These are phyloP conservation scores for Archocentrus centrarchus DNA, from an alignment of 2,113 vertebrate genomes.

Conservation along the genomic window DNA sequence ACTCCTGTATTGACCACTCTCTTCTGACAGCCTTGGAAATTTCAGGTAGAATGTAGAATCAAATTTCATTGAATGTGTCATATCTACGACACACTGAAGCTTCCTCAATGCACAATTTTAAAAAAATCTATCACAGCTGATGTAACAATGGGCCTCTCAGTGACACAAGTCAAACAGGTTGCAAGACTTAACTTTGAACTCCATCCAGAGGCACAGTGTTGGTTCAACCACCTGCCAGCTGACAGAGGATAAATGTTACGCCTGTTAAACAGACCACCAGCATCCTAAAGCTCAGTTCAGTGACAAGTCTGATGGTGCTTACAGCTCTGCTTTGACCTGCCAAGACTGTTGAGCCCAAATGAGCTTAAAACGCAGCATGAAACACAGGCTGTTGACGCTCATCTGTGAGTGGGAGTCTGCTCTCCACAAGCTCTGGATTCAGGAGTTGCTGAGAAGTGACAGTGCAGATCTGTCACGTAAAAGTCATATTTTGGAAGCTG, in stretches of 20 bases:
- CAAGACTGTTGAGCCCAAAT: slow-evolving; percentile 62
- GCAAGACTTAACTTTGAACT: slow-evolving; percentile 33
- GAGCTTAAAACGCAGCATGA: slow-evolving; percentile 65
- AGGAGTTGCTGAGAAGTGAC: slow-evolving; percentile 48
- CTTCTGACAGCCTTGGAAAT: slow-evolving; percentile 18
- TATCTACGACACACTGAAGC: not conserved
- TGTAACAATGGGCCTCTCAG: not conserved
- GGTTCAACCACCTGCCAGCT: slow-evolving; percentile 48
- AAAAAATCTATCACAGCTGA: not conserved
- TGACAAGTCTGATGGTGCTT: slow-evolving; percentile 48
- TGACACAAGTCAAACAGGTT: slow-evolving; percentile 18
- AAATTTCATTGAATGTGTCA: not conserved
- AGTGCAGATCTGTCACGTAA: slow-evolving; percentile 33
- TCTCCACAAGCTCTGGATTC: slow-evolving; percentile 19
- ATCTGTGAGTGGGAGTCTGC: slow-evolving; percentile 29
- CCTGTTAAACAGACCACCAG: slow-evolving; percentile 63
- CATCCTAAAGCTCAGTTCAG: slow-evolving; percentile 37
- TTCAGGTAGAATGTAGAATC: not conserved
- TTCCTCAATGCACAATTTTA: not conserved
- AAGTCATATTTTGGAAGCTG: slow-evolving; percentile 31
- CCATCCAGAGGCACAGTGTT: slow-evolving; percentile 40
- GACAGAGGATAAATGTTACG: slow-evolving; percentile 48
- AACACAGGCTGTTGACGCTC: slow-evolving; percentile 46
- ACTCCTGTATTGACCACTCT: not conserved
- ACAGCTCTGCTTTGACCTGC: slow-evolving; percentile 54